A percentile compares a stretch with the other conserved stretches of the same genome.
Evolutionary conservation across 2,113 vertebrate genomes (phyloP).

Genomic region (Parotia lawesii): DNA sequence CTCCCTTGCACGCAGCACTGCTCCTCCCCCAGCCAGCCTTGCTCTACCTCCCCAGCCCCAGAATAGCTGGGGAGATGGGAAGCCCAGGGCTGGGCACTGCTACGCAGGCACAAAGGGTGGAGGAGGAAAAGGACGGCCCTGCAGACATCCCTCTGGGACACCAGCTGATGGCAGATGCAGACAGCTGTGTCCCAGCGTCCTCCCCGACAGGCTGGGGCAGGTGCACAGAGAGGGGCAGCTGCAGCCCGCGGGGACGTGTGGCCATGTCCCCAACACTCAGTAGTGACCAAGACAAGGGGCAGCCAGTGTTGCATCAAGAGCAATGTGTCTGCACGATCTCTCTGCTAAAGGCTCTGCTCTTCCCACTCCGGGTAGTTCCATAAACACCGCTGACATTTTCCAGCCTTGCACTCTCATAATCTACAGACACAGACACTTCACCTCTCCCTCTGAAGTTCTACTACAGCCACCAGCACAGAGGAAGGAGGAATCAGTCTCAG

Average conservation of each 20-base stretch:
- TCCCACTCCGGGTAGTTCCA: background rate
- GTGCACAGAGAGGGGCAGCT: background rate
- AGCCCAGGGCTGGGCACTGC: background rate
- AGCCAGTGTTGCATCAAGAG: background rate
- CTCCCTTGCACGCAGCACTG: background rate
- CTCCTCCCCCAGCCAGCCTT: background rate
- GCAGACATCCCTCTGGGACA: background rate
- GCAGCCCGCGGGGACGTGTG: accelerated
- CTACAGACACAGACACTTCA: background rate
- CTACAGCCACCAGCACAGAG: background rate
- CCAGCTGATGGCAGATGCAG: background rate
- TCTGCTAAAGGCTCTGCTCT: background rate
- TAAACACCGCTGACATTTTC: background rate
- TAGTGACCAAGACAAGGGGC: background rate
- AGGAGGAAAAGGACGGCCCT: background rate
- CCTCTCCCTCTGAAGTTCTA: background rate
- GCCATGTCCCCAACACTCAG: background rate
- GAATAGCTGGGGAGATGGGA: accelerated
- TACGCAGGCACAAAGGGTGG: accelerated
- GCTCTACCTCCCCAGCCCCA: background rate
- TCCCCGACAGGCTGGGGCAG: background rate
- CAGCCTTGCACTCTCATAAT: background rate
- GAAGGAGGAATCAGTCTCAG: background rate
- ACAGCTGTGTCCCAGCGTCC: background rate
- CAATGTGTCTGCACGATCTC: accelerated